Base-by-base conservation (phyloP, 2,113 vertebrate genomes). In the Orthonyx spaldingii region DNA sequence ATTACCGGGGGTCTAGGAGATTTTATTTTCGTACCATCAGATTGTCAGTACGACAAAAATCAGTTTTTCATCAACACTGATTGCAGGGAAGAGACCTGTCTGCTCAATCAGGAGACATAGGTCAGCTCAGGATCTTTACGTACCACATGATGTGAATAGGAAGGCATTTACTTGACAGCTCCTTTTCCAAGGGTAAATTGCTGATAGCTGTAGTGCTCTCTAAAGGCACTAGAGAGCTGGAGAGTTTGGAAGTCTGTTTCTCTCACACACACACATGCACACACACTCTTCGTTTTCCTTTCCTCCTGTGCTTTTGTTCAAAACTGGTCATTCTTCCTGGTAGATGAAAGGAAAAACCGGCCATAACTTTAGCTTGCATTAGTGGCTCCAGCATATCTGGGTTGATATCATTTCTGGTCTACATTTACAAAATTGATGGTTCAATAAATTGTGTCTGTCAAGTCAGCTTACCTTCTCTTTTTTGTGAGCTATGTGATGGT, bases 1-100 rank as follows among this genome's bases (percentile, higher is more conserved):
- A 93, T 91, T 94, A 85, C 44, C 18, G 27, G 59, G 41, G 14
- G 22, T 60, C 33, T 61, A 72, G 49, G 11, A 88, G 39, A 76
- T 72, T 55, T 93, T 91, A 89, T 88, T 97, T 94, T 92, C 79
- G 42, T 89, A 61, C 71, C 56, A 55, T 74, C 23, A 85, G 57
- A 68, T 86, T 94, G 84, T 81, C 79, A 95, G 41, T 26, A 84
- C 32, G 52, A 92, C 80, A 97, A 96, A 97, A 96, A 71, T 7
- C 82, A 90, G n/a, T 63, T 96, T 97, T 90, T 97, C 97, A 97
- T 90, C 41, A 49, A 78, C 86, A 86, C 1, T 96, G 94, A 96
- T 97, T 97, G 78, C 50, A 68, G 46, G 18, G 59, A 96, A 97
- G 84, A 57, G 66, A 33, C 59, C 42, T 96, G 66, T 71, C 66